These are phyloP conservation scores for Catagonus wagneri DNA, from an alignment of 2,113 vertebrate genomes.

Conservation along the genomic window DNA sequence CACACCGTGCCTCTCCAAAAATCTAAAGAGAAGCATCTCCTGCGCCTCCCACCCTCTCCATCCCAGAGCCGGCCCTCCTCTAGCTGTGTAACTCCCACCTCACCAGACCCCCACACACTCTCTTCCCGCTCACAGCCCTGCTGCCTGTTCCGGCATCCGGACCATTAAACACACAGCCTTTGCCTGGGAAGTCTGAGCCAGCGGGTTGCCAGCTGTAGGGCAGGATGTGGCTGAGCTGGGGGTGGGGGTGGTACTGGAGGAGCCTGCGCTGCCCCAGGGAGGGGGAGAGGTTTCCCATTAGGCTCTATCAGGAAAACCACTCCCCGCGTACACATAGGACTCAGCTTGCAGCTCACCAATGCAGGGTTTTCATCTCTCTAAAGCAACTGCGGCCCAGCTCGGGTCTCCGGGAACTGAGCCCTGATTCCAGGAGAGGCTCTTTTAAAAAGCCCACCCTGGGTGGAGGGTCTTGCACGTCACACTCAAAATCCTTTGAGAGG, in stretches of 20 bases:
- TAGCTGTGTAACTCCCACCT: background rate
- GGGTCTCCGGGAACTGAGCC: background rate
- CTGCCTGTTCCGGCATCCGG: background rate
- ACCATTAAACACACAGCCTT: background rate
- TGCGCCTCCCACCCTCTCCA: background rate
- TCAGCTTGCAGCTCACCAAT: background rate
- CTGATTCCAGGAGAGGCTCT: background rate
- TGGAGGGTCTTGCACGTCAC: background rate
- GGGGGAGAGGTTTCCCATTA: background rate
- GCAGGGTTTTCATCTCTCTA: background rate
- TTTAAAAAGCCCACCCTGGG: background rate
- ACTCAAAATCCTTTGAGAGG: background rate
- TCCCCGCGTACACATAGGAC: background rate
- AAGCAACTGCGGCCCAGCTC: background rate
- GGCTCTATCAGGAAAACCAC: slow-evolving; percentile 26
- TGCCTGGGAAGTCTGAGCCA: background rate
- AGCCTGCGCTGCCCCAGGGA: background rate
- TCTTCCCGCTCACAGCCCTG: background rate
- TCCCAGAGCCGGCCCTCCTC: background rate
- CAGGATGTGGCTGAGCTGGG: background rate
- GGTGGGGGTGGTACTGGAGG: background rate
- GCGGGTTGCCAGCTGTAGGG: background rate
- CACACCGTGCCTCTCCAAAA: background rate
- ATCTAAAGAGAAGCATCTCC: background rate
- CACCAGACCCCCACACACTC: background rate